Conservation (phyloP, 2,888 invertebrate genomes). For the Caenorhabditis virilis region DNA sequence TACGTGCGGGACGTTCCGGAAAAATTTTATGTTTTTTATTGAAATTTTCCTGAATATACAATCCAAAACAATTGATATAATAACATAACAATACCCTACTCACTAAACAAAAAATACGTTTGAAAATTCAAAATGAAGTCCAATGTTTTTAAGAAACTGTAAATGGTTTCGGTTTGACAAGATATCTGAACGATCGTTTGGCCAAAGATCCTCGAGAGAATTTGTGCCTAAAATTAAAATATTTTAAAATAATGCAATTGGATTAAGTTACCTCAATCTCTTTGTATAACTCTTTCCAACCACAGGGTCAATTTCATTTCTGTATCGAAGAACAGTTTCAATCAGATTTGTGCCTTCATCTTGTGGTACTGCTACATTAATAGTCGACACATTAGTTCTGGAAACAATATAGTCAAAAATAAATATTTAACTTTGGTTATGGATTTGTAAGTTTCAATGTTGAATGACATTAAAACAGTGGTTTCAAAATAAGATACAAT, state of each 20-base stretch:
- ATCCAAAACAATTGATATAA: background rate
- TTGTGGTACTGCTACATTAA: slow-evolving; percentile 1
- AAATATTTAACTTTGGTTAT: too few species aligned
- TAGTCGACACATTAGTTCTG: slow-evolving; percentile 17
- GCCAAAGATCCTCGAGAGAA: slow-evolving; percentile 65
- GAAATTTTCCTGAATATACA: background rate
- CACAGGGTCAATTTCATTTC: slow-evolving; percentile 44
- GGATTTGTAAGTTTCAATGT: too few species aligned
- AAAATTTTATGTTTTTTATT: background rate
- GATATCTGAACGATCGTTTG: slow-evolving; percentile 57
- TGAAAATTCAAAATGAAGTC: background rate
- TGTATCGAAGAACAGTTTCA: slow-evolving; percentile 56
- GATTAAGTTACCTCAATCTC: slow-evolving; percentile 24
- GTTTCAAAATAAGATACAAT: too few species aligned
- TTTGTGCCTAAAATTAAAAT: slow-evolving; percentile 44
- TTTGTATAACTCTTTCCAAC: slow-evolving; percentile 53
- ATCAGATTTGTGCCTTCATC: slow-evolving; percentile 45
- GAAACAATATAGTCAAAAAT: too few species aligned
- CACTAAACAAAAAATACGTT: background rate
- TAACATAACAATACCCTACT: too few species aligned
- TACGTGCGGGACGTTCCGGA: too few species aligned
- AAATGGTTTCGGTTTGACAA: slow-evolving; percentile 61
- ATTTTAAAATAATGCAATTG: slow-evolving; percentile 1
- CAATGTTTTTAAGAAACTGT: slow-evolving; percentile 52
- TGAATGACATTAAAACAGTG: too few species aligned